phyloP scores from a whole-genome alignment of 2,113 vertebrate species.

The Tamias sibiricus region DNA sequence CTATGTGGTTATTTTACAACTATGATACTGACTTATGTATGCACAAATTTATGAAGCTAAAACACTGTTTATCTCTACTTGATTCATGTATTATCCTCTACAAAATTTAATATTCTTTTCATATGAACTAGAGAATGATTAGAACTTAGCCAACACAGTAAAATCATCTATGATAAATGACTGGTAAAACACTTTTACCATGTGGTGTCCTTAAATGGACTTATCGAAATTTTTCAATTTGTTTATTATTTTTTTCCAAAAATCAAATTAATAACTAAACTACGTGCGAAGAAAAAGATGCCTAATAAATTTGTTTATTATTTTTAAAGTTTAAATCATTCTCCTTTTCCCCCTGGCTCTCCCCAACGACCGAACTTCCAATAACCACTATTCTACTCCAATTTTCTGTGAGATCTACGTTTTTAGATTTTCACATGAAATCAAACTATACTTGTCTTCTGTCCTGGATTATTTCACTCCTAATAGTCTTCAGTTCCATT shows the following conservation, averaged over 20 bases:
- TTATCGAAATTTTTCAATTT: background rate
- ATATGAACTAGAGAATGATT: background rate
- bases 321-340: background rate
- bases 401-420: background rate
- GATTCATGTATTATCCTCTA: slow-evolving; percentile 9
- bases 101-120: slow-evolving; percentile 23
- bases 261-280: background rate
- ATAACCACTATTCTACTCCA: background rate
- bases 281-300: background rate
- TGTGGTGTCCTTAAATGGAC: background rate
- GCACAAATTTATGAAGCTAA: slow-evolving; percentile 51
- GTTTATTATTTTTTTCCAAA: slow-evolving; percentile 17
- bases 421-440: too few species aligned
- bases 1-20: slow-evolving; percentile 43
- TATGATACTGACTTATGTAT: slow-evolving; percentile 10
- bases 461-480: too few species aligned
- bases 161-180: background rate
- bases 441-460: too few species aligned
- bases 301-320: background rate
- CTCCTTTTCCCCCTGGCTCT: background rate
- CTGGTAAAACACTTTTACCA: background rate
- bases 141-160: background rate
- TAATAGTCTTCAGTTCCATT: too few species aligned
- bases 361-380: background rate
- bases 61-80: background rate